Conservation (phyloP, 2,888 invertebrate genomes). For the Bellardia bayeri region DNA sequence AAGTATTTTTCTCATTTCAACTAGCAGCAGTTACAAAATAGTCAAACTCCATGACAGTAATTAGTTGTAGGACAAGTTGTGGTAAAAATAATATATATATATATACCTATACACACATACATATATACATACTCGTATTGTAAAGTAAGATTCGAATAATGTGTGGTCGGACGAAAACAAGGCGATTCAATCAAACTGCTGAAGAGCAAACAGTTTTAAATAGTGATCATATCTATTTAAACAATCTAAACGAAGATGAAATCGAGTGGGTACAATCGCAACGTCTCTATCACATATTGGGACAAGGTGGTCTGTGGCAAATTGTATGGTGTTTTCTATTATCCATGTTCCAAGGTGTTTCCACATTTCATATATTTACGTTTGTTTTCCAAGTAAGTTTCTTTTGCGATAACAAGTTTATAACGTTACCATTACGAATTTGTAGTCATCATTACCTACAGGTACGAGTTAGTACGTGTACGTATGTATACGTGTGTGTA, state of each 20-base stretch:
- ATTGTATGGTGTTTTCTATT: slow-evolving; percentile 85
- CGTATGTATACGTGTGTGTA: not conserved
- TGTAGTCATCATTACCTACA: not conserved
- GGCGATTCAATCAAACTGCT: not conserved
- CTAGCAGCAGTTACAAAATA: slow-evolving; percentile 53
- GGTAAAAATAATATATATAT: not conserved
- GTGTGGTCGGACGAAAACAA: slow-evolving; percentile 23
- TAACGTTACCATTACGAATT: slow-evolving; percentile 12
- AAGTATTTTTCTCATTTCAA: slow-evolving; percentile 54
- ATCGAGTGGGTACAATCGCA: slow-evolving; percentile 77
- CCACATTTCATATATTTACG: slow-evolving; percentile 87
- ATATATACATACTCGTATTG: no score
- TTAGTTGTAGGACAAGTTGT: slow-evolving; percentile 52
- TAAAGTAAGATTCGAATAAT: slow-evolving; percentile 17
- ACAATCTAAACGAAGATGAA: slow-evolving; percentile 53
- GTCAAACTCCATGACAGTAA: slow-evolving; percentile 61
- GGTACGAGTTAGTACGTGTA: not conserved
- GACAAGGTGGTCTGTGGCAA: slow-evolving; percentile 86
- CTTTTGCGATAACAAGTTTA: slow-evolving; percentile 3
- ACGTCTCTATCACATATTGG: slow-evolving; percentile 84
- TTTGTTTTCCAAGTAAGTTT: slow-evolving; percentile 85
- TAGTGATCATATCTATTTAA: slow-evolving; percentile 38
- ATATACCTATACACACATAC: not conserved
- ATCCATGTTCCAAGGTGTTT: slow-evolving; percentile 87
- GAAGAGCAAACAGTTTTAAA: slow-evolving; percentile 50